A percentile compares a stretch with the other conserved stretches of the same genome.
These are phyloP conservation scores for Misgurnus anguillicaudatus DNA, from an alignment of 2,113 vertebrate species.

Conservation along the genomic window DNA sequence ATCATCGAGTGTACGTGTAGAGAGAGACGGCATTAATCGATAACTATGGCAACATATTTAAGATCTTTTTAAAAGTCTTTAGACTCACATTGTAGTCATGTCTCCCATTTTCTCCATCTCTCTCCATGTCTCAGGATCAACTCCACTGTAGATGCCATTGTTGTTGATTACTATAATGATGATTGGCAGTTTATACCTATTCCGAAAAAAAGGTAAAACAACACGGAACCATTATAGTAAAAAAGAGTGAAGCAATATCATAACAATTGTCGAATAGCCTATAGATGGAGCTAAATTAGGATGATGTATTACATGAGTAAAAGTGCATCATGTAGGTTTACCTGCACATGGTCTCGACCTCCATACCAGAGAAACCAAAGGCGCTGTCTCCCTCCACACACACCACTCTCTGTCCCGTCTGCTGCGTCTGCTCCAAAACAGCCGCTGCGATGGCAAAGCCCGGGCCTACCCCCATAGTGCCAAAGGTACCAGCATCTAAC, in stretches of 20 bases:
- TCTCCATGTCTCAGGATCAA: constrained; percentile 84
- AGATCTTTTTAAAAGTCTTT: neutral
- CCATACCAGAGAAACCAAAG: constrained; percentile 98
- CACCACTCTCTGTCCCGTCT: constrained; percentile 74
- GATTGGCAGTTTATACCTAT: constrained; percentile 88
- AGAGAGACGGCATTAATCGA: too few relatives aligned
- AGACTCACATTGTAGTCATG: constrained; percentile 76
- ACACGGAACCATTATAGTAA: neutral
- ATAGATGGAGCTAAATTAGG: neutral
- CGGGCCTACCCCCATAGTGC: constrained; percentile 95
- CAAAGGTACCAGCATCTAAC: constrained; percentile 95
- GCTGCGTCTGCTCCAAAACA: constrained; percentile 74
- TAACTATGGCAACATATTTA: too few relatives aligned
- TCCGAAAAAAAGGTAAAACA: neutral
- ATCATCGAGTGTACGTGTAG: too few relatives aligned
- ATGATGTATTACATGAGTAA: neutral
- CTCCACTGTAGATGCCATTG: constrained; percentile 94
- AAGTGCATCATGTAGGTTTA: constrained; percentile 56
- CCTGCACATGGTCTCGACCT: constrained; percentile 97
- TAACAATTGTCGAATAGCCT: neutral
- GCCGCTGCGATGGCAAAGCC: constrained; percentile 95
- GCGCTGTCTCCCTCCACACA: constrained; percentile 97
- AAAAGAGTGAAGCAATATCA: neutral
- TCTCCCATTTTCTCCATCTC: constrained; percentile 81
- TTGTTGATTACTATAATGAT: constrained; percentile 92